These are phyloP conservation scores for Podargus strigoides DNA, from an alignment of 2,797 vertebrate species.

Conservation along the genomic window DNA sequence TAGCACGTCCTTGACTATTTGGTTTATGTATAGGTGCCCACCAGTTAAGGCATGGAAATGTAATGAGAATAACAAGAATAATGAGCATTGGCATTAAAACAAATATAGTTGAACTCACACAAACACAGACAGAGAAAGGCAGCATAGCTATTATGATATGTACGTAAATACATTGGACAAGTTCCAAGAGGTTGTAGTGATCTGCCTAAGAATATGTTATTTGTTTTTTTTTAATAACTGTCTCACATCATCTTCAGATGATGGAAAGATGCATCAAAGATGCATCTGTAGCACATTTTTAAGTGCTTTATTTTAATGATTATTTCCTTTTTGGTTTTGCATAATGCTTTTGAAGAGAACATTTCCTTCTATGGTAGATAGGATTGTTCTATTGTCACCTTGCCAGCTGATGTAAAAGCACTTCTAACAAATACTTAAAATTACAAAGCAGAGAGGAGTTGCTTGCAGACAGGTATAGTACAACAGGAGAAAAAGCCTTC, in stretches of 20 bases:
- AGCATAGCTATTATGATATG: neutral
- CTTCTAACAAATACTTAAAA: constrained; percentile 30
- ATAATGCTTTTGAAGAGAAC: constrained; percentile 31
- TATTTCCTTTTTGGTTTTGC: neutral
- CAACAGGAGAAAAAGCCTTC: neutral
- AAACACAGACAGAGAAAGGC: neutral
- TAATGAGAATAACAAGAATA: neutral
- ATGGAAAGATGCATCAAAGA: neutral
- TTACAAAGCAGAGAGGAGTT: constrained; percentile 4
- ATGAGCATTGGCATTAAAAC: neutral
- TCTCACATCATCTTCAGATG: neutral
- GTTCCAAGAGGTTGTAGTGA: neutral
- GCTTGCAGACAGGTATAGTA: neutral
- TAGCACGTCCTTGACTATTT: neutral
- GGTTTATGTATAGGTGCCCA: neutral
- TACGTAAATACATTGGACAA: neutral
- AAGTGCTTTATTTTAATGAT: constrained; percentile 8
- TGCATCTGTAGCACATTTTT: neutral
- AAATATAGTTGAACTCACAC: neutral
- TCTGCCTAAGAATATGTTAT: neutral
- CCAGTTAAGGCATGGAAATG: neutral
- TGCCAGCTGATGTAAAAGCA: constrained; percentile 22
- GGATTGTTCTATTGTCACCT: constrained; percentile 12
- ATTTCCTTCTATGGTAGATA: neutral
- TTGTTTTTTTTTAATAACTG: neutral